phyloP scores from a whole-genome alignment of 2,888 invertebrate species.

The Ichneumon xanthorius region DNA sequence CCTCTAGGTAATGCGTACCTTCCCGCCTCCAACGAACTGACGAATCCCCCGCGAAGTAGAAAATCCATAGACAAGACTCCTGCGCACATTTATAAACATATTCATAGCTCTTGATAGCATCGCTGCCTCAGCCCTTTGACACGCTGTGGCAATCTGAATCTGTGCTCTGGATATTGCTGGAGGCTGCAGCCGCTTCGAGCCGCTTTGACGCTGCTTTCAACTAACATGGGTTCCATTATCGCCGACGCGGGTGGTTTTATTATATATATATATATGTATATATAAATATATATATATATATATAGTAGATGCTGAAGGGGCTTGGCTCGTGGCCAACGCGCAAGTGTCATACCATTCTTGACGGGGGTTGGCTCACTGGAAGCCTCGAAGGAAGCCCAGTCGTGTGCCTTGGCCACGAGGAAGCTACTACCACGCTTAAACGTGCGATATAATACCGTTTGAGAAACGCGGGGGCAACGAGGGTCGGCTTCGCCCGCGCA shows the following conservation, averaged over 20 bases:
- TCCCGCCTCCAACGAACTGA: not conserved
- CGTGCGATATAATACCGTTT: not conserved
- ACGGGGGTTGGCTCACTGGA: conserved; percentile 47
- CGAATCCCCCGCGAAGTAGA: not conserved
- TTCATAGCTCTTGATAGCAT: conserved; percentile 52
- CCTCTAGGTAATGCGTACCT: not conserved
- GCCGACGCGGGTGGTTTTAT: conserved; percentile 5
- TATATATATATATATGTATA: not conserved
- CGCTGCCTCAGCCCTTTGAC: conserved; percentile 54
- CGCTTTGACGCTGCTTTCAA: conserved; percentile 55
- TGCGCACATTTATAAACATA: conserved; percentile 61
- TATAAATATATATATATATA: not conserved
- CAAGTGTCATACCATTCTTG: conserved; percentile 51
- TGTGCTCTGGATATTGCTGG: conserved; percentile 56
- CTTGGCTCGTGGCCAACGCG: conserved; percentile 54
- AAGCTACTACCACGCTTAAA: conserved; percentile 31
- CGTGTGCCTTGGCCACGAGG: conserved; percentile 35
- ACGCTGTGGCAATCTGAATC: conserved; percentile 64
- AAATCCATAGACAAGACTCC: conserved; percentile 50
- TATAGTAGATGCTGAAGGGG: conserved; percentile 30
- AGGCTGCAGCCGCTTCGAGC: conserved; percentile 43
- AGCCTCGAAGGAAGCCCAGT: conserved; percentile 43
- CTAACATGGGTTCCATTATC: conserved; percentile 51
- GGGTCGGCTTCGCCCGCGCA: conserved; percentile 23
- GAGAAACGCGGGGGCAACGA: not conserved